Conservation (phyloP, 2,888 invertebrate species). For the Ernsta delagoae region DNA sequence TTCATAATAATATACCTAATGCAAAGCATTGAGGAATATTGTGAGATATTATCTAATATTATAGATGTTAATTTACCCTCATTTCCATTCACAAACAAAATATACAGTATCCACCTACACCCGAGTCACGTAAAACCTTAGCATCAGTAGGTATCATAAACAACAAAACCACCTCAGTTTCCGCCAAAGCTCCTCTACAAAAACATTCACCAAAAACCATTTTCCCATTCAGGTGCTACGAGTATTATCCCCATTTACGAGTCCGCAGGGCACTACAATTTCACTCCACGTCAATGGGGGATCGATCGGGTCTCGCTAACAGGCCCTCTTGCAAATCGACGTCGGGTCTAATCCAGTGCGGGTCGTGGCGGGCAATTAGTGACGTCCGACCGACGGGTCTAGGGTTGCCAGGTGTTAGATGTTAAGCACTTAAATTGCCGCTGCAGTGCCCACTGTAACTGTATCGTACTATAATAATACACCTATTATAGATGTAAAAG, state of each 20-base stretch:
- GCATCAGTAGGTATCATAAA: constrained; percentile 1
- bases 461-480: too few relatives aligned
- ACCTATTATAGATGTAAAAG: too few relatives aligned
- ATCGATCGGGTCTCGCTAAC: constrained; percentile 30
- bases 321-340: constrained; percentile 33
- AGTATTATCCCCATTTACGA: constrained; percentile 28
- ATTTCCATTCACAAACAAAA: too few relatives aligned
- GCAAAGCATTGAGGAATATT: too few relatives aligned
- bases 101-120: too few relatives aligned
- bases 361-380: constrained; percentile 27
- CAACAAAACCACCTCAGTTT: constrained; percentile 1
- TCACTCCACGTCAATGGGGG: constrained; percentile 32
- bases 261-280: constrained; percentile 35
- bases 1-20: too few relatives aligned
- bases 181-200: background rate
- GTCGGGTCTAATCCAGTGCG: constrained; percentile 25
- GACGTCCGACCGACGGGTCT: constrained; percentile 1
- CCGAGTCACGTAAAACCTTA: background rate
- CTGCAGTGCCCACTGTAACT: too few relatives aligned
- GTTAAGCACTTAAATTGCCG: too few relatives aligned
- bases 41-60: too few relatives aligned
- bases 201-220: constrained; percentile 16
- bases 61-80: too few relatives aligned
- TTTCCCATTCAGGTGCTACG: constrained; percentile 18
- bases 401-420: too few relatives aligned